Conservation (phyloP, 2,888 invertebrate species). For the Plagodis pulveraria region DNA sequence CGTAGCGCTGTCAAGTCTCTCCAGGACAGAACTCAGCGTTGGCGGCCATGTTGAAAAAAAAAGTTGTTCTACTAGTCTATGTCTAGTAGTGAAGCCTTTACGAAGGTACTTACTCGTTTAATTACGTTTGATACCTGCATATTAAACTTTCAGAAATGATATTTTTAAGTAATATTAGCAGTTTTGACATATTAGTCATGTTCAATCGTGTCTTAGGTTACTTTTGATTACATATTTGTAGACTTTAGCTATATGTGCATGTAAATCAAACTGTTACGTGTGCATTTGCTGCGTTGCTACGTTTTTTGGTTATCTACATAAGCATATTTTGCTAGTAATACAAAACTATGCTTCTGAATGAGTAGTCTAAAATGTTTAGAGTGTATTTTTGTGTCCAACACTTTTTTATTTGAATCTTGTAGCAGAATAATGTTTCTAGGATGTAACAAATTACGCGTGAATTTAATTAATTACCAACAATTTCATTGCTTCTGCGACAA, state of each 20-base stretch:
- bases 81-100: constrained; percentile 28
- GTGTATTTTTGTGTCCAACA: no score
- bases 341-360: no score
- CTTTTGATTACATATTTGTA: no score
- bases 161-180: neutral
- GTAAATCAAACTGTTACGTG: no score
- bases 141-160: neutral
- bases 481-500: constrained; percentile 12
- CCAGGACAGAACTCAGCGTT: neutral
- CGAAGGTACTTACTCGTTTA: constrained; percentile 4
- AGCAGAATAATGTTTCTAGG: neutral
- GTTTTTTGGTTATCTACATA: no score
- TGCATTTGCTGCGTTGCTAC: no score
- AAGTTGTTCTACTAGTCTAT: constrained; percentile 56
- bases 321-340: no score
- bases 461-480: constrained; percentile 15
- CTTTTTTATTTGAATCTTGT: no score
- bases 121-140: constrained; percentile 24
- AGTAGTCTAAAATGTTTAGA: no score
- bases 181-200: no score
- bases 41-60: constrained; percentile 75
- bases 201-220: no score
- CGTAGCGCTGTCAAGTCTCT: constrained; percentile 61
- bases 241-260: no score
- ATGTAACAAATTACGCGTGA: constrained; percentile 6